These are phyloP conservation scores for Colletes collaris DNA, from an alignment of 2,888 invertebrate species.

Conservation along the genomic window DNA sequence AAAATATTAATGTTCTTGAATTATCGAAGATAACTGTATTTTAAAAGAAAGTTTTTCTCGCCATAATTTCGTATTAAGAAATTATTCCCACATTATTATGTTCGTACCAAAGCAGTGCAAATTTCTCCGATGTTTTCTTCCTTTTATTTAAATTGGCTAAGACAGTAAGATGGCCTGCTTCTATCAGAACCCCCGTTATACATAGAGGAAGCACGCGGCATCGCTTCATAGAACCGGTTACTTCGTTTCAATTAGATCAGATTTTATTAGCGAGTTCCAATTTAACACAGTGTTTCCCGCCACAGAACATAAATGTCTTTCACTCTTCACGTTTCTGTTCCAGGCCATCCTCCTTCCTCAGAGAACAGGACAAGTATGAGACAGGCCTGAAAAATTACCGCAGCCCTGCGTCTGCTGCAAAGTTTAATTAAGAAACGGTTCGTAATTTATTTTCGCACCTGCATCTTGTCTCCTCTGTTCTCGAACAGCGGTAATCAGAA, in stretches of 20 bases:
- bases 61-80: too few relatives aligned
- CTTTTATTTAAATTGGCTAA: too few relatives aligned
- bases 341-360: constrained; percentile 37
- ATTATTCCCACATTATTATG: too few relatives aligned
- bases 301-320: constrained; percentile 45
- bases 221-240: constrained; percentile 3
- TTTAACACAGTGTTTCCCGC: background rate
- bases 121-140: too few relatives aligned
- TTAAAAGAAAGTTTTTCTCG: too few relatives aligned
- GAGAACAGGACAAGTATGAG: constrained; percentile 68
- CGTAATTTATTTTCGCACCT: constrained; percentile 76
- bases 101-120: too few relatives aligned
- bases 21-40: too few relatives aligned
- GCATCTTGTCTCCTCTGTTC: constrained; percentile 16
- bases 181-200: background rate
- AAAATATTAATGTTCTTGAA: too few relatives aligned
- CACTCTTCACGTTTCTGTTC: constrained; percentile 43
- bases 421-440: constrained; percentile 77
- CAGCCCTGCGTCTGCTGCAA: constrained; percentile 56
- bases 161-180: too few relatives aligned
- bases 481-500: constrained; percentile 11
- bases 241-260: constrained; percentile 1
- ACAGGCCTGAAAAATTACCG: constrained; percentile 76
- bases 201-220: background rate
- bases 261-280: constrained; percentile 11